Base-by-base conservation (phyloP, 2,113 vertebrate species). In the Pristiophorus japonicus region DNA sequence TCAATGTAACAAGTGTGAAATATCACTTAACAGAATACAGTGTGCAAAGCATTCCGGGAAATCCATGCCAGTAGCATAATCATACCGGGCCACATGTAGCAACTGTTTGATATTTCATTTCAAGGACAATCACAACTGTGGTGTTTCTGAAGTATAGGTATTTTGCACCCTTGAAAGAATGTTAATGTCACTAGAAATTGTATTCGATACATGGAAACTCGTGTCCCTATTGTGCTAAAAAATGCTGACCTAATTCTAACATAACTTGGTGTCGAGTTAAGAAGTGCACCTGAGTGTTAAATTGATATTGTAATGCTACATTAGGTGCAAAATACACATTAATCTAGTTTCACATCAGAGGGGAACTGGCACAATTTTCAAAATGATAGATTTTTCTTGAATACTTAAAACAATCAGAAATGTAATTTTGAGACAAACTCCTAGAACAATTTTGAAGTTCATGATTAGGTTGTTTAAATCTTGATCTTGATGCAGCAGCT, bases 71-170 rank as follows among this genome's bases (percentile, higher is more conserved):
- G 38, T 11, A 65, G 38, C 67, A 94, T 66, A 93, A 63, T 63
- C 90, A 38, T 16, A 38, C 59, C 38, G 65, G 90, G 22, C 18
- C 38, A 94, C 67, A 20, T 65, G 62, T 67, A 38, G 20, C 62
- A 94, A 27, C 92, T 45, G 63, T 67, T 94, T 94, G 38, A 67
- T 67, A 94, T 65, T 42, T 90, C 47, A 90, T 55, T 90, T 67
- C n/a, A 67, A 67, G 38, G 38, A 67, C 63, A 65, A 67, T n/a
- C 51, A 34, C 51, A 62, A 62, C 30, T 55, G 47, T 27, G 24
- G 84, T 51, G 84, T 45, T 90, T 62, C 27, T 62, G 12, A 90
- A 34, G 30, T 62, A 59, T 34, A n/a, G 30, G 11, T 30, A 59
- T 30, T 59, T 90, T 34, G 11, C 34, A 78, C 73, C 73, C 34